Evolutionary conservation across 2,888 invertebrate species (phyloP).

Genomic region (Drosophila imparisetae): DNA sequence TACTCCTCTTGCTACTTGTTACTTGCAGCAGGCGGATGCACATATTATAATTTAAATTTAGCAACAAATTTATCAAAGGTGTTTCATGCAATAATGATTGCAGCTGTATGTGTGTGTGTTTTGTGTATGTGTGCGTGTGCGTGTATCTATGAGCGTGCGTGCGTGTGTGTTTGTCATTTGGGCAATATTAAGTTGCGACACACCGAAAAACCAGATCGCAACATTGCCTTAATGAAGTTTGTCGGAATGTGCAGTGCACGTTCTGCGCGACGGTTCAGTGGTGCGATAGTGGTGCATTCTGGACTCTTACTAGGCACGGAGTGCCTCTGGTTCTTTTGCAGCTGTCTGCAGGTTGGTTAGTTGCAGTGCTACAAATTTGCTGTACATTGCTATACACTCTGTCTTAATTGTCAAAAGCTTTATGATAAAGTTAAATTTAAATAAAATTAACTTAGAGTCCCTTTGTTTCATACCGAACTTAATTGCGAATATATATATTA

Average conservation of each 20-base stretch:
- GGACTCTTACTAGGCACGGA: constrained; percentile 51
- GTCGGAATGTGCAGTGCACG: constrained; percentile 61
- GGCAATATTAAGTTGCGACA: constrained; percentile 77
- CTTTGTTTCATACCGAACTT: background rate
- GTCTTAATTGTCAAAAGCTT: background rate
- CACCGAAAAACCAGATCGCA: constrained; percentile 55
- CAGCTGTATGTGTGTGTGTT: constrained; percentile 53
- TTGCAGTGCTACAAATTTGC: constrained; percentile 49
- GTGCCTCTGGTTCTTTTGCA: constrained; percentile 28
- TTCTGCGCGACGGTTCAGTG: constrained; percentile 10
- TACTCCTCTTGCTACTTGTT: background rate
- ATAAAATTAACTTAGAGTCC: background rate
- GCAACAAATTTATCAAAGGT: constrained; percentile 84
- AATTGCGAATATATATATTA: background rate
- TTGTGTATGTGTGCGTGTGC: constrained; percentile 14
- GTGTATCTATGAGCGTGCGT: constrained; percentile 25
- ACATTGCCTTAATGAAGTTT: constrained; percentile 68
- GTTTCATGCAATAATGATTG: constrained; percentile 83
- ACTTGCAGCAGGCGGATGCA: constrained; percentile 56
- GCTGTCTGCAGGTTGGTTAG: constrained; percentile 43
- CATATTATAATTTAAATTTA: constrained; percentile 84
- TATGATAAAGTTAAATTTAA: background rate
- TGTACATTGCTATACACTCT: constrained; percentile 25
- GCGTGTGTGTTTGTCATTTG: constrained; percentile 29
- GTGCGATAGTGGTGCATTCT: constrained; percentile 8